Percentiles rank a stretch among this genome's conserved stretches.
Evolutionary conservation across 2,797 vertebrate genomes (phyloP).

Genomic region (Diceros bicornis): DNA sequence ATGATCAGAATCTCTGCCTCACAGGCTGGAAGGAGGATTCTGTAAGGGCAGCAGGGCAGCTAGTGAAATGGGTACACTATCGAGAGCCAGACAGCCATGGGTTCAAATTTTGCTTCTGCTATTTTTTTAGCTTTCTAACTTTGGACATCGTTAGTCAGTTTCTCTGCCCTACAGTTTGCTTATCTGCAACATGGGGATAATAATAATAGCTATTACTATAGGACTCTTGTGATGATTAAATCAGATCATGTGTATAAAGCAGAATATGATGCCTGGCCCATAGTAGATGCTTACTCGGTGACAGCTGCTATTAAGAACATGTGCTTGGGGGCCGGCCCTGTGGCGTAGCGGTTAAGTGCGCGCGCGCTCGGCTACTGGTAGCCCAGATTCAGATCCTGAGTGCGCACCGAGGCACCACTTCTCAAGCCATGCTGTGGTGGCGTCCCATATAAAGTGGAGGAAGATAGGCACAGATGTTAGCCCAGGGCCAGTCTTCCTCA

Average conservation of each 20-base stretch:
- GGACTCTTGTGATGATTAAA: neutral
- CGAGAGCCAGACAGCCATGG: neutral
- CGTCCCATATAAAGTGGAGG: too few species aligned
- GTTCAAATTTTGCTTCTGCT: constrained; percentile 10
- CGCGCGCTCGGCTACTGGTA: too few species aligned
- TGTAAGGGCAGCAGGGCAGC: neutral
- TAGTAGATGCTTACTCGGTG: neutral
- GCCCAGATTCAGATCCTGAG: too few species aligned
- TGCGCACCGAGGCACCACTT: too few species aligned
- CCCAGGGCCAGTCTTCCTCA: too few species aligned
- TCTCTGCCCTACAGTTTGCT: constrained; percentile 47
- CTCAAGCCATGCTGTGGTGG: too few species aligned
- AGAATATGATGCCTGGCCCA: neutral
- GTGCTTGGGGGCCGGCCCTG: neutral
- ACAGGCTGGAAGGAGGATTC: neutral
- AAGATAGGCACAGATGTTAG: too few species aligned
- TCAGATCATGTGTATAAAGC: neutral
- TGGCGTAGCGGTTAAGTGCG: too few species aligned
- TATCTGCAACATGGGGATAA: constrained; percentile 56
- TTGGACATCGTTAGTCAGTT: neutral
- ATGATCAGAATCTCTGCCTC: neutral
- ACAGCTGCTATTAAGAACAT: neutral
- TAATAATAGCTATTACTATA: neutral
- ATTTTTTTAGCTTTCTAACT: constrained; percentile 52
- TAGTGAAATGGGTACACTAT: neutral